Percentiles rank a stretch among this genome's conserved stretches.
Conservation (phyloP, 2,113 vertebrate genomes). For the Raphicerus campestris region DNA sequence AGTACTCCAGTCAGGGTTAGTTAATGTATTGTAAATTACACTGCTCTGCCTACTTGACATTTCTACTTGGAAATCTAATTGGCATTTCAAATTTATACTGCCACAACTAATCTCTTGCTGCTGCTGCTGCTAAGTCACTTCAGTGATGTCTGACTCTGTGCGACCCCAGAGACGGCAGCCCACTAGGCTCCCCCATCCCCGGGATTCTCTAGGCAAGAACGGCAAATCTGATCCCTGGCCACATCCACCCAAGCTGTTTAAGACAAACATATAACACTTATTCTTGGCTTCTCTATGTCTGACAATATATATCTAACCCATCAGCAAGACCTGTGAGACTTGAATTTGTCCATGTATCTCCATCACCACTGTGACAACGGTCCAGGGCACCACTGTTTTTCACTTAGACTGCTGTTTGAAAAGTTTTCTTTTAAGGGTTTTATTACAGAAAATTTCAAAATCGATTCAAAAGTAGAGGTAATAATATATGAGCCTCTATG, state of each 20-base stretch:
- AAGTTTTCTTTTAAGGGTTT: background rate
- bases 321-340: background rate
- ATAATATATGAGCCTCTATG: background rate
- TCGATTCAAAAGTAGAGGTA: background rate
- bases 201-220: too few species aligned
- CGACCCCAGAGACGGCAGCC: too few species aligned
- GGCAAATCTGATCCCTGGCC: background rate
- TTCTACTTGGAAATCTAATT: slow-evolving; percentile 30
- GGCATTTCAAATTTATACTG: slow-evolving; percentile 15
- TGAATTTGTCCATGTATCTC: background rate
- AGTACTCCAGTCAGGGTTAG: background rate
- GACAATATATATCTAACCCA: background rate
- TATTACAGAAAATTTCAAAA: slow-evolving; percentile 12
- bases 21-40: background rate
- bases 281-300: background rate
- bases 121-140: too few species aligned
- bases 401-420: background rate
- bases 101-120: background rate
- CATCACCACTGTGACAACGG: background rate
- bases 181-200: too few species aligned
- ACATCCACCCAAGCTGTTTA: background rate
- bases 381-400: background rate
- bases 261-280: background rate
- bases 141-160: too few species aligned
- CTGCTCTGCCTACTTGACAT: background rate